These are phyloP conservation scores for Drosophila malerkotliana DNA, from an alignment of 1,140 invertebrate genomes.

Conservation along the genomic window DNA sequence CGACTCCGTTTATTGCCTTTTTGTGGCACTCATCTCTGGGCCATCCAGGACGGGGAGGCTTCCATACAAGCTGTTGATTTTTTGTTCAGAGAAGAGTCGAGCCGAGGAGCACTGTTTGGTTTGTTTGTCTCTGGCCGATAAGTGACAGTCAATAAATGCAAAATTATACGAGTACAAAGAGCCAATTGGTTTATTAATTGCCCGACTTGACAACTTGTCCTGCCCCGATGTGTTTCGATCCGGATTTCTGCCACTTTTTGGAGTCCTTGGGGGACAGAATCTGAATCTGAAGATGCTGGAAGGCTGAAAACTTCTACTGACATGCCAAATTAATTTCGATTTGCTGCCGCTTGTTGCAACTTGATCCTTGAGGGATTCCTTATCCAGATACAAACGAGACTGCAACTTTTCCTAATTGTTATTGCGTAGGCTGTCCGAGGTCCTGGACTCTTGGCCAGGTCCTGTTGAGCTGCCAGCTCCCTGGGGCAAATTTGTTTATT, in stretches of 20 bases:
- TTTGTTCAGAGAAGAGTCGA: not conserved
- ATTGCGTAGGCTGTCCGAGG: constrained; percentile 62
- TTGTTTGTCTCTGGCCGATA: constrained; percentile 21
- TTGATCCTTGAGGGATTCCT: constrained; percentile 66
- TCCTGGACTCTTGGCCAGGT: constrained; percentile 9
- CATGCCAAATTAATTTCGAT: constrained; percentile 69
- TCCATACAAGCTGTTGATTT: constrained; percentile 35
- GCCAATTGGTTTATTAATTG: constrained; percentile 78
- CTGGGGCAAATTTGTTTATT: constrained; percentile 71
- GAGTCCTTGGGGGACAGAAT: constrained; percentile 8
- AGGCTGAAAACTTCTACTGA: constrained; percentile 15
- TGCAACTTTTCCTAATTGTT: constrained; percentile 68
- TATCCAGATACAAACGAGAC: constrained; percentile 32
- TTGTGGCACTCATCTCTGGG: not conserved
- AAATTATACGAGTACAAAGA: constrained; percentile 54
- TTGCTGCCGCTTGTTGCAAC: constrained; percentile 55
- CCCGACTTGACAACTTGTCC: constrained; percentile 63
- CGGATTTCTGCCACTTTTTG: not conserved
- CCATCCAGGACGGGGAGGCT: not conserved
- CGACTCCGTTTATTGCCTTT: not conserved
- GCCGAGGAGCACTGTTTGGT: too few species aligned
- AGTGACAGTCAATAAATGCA: constrained; percentile 65
- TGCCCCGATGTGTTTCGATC: constrained; percentile 27
- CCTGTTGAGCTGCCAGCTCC: constrained; percentile 64
- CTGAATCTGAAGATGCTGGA: constrained; percentile 23